These are phyloP conservation scores for Sinocyclocheilus grahami DNA, from an alignment of 2,113 vertebrate species.

Conservation along the genomic window DNA sequence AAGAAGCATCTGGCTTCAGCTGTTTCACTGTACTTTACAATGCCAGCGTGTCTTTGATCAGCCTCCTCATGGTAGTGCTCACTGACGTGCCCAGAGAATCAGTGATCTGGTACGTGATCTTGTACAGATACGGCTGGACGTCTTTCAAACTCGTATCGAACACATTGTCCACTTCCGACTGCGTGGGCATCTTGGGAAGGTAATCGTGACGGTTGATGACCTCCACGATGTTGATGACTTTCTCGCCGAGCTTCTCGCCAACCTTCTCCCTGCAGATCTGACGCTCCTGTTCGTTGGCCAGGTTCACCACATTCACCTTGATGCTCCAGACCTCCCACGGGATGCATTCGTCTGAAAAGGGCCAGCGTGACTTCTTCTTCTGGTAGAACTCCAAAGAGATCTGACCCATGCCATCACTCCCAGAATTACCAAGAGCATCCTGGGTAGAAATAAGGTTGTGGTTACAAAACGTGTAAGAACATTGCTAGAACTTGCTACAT, in stretches of 20 bases:
- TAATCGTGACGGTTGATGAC: conserved; percentile 98
- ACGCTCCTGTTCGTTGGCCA: conserved; percentile 95
- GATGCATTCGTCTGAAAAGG: conserved; percentile 96
- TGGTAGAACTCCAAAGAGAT: conserved; percentile 98
- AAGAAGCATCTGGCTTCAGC: neutral
- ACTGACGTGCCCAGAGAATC: conserved; percentile 92
- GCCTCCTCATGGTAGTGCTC: conserved; percentile 95
- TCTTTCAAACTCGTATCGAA: conserved; percentile 96
- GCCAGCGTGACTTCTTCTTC: conserved; percentile 98
- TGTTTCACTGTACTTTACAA: conserved; percentile 70
- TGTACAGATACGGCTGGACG: conserved; percentile 97
- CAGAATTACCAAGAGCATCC: conserved; percentile 88
- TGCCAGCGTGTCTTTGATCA: conserved; percentile 96
- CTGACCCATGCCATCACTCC: conserved; percentile 92
- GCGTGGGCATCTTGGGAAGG: conserved; percentile 98
- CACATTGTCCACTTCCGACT: conserved; percentile 97
- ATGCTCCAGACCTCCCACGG: conserved; percentile 99
- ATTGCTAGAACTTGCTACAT: neutral
- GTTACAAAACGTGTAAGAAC: neutral
- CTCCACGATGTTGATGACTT: conserved; percentile 96
- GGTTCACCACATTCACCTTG: conserved; percentile 93
- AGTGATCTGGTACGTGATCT: conserved; percentile 96
- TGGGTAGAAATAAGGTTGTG: conserved; percentile 59
- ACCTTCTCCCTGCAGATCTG: conserved; percentile 98
- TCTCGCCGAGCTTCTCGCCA: conserved; percentile 96